Evolutionary conservation across 35 echinoderm and acorn worm species (phyloP).

Genomic region (Heliocidaris tuberculata): DNA sequence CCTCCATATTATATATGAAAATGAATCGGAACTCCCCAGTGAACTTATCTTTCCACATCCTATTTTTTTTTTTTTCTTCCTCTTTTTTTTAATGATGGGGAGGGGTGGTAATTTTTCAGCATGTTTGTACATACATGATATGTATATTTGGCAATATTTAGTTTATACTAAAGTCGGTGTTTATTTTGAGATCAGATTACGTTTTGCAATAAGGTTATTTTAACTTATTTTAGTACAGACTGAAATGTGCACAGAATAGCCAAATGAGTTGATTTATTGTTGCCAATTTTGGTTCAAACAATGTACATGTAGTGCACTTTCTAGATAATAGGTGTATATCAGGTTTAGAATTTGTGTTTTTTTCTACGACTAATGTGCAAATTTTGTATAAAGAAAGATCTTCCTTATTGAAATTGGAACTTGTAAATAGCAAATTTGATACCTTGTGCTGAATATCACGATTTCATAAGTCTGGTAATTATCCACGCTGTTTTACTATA

Average conservation of each 20-base stretch:
- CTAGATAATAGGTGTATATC: not conserved
- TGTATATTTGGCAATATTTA: constrained; percentile 19
- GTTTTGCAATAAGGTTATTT: not conserved
- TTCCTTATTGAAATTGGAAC: not conserved
- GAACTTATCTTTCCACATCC: no score
- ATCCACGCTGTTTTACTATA: not conserved
- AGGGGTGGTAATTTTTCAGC: not conserved
- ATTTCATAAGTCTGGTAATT: not conserved
- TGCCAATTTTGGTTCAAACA: not conserved
- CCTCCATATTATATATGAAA: not conserved
- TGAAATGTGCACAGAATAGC: not conserved
- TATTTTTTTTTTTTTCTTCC: not conserved
- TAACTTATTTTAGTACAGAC: not conserved
- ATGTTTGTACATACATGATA: not conserved
- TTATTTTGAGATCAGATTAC: not conserved
- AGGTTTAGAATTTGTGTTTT: not conserved
- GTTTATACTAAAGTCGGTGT: not conserved
- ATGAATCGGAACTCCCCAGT: no score
- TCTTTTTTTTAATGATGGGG: not conserved
- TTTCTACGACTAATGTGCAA: not conserved
- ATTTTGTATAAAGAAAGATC: constrained; percentile 7
- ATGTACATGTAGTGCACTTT: not conserved
- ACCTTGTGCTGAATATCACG: not conserved
- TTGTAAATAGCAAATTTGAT: not conserved
- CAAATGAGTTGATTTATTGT: not conserved